Evolutionary conservation across 2,888 invertebrate genomes (phyloP).

Genomic region (Scrobipalpa atriplicella): DNA sequence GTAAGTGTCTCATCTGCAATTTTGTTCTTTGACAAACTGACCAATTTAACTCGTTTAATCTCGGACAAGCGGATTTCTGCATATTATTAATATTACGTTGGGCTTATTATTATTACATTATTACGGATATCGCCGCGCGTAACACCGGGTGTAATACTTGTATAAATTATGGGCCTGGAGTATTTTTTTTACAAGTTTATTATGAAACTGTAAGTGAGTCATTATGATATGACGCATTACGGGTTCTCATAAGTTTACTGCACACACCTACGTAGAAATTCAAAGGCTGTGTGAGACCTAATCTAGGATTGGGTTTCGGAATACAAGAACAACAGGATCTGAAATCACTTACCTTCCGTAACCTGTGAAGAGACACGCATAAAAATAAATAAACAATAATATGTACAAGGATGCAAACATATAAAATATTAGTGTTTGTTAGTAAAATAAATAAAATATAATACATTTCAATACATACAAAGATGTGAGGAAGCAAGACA

Average conservation of each 20-base stretch:
- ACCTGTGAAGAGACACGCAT: constrained; percentile 16
- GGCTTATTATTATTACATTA: constrained; percentile 13
- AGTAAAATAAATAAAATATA: constrained; percentile 41
- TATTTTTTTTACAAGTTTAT: not conserved
- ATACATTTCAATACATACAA: constrained; percentile 35
- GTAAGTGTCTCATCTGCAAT: not conserved
- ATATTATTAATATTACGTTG: constrained; percentile 20
- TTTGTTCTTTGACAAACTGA: constrained; percentile 25
- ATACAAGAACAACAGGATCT: too few species aligned
- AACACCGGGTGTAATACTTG: not conserved
- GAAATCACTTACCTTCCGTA: constrained; percentile 45
- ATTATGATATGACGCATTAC: too few species aligned
- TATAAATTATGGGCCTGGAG: not conserved
- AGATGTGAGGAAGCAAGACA: constrained; percentile 80
- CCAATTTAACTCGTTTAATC: constrained; percentile 26
- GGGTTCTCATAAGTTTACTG: too few species aligned
- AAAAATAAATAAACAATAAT: constrained; percentile 25
- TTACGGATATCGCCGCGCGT: constrained; percentile 7
- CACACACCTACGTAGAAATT: too few species aligned
- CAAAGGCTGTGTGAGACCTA: too few species aligned
- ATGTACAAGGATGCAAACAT: constrained; percentile 28
- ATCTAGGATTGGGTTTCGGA: too few species aligned
- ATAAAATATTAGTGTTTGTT: constrained; percentile 46
- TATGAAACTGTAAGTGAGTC: not conserved
- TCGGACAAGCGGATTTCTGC: constrained; percentile 29